Evolutionary conservation across 2,888 invertebrate species (phyloP), one percentile per base, ranked within the genome.

Genomic region (Choristoneura rosaceana): DNA sequence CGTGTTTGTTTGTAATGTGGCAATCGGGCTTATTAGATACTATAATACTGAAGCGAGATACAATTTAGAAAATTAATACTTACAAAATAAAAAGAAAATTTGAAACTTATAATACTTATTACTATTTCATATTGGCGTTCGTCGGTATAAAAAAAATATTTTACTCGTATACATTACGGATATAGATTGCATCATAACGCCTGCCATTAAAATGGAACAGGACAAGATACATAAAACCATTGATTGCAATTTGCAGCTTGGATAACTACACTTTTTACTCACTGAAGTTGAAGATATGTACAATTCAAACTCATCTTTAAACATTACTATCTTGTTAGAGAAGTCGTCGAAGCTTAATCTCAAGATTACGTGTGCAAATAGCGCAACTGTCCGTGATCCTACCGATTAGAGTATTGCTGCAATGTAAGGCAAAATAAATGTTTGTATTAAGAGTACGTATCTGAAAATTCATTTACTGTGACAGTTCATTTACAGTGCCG

Each of bases 1-100:
- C 90, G 91, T 91, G 92, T 85, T 85, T 80, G 76, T 82, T 81
- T 78, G 84, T 81, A 80, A 79, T 90, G 89, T 90, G 79, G 88
- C 87, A 90, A 91, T 75, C 55, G 55, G 17, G 61, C 47, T 38
- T 47, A 60, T 41, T 66, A 52, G 47, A 55, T 67, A 25, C 7
- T 14, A 59, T 58, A 59, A 45, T 47, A 43, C 14, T 50, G 41
- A 55, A 59, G n/a, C 0, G n/a, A 33, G 38, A 59, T 59, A 33
- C 14, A 59, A 38, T n/a, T n/a, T 59, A 10, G n/a, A n/a, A 12
- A 34, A 15, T 38, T 38, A 34, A 15, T 38, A 59, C 9, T 33
- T 38, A n/a, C n/a, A 7, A 34, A 38, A 59, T 38, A 15, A 59
- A 59, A 38, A 33, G 34, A 59, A 12, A 34, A 25, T 0, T 58